Evolutionary conservation across 2,797 vertebrate species (phyloP), one percentile per base, ranked within the genome.

Genomic region (Gambusia yucatana): DNA sequence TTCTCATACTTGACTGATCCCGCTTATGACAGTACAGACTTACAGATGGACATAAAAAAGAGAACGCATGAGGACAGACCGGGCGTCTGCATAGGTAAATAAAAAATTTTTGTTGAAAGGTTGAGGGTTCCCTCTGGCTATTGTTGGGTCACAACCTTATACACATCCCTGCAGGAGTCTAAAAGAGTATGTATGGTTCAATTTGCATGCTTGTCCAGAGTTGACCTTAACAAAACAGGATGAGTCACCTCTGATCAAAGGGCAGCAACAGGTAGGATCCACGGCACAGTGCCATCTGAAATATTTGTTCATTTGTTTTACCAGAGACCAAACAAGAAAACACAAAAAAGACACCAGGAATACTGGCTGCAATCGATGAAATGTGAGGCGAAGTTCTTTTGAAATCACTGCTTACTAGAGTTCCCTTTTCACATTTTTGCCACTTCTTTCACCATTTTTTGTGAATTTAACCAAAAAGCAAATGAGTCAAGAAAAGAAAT

Each of bases 141-240:
- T 52, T 75, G 82, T 82, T 52, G 72, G 71, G 52, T 80, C 82
- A 75, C n/a, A 52, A 80, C 84, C 75, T 55, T 28, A 39, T 70
- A 82, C 78, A 69, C 79, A 70, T 65, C 76, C 57, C 76, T 41
- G 77, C 36, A 77, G 78, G 77, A 90, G 74, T 76, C 81, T 50
- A 55, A 74, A 52, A 73, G 74, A 75, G 69, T n/a, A 71, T 55
- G 30, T 75, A 44, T 77, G 72, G 59, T 74, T 86, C 59, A 5
- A 43, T 74, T 82, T 67, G 39, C 22, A 76, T 88, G 79, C n/a
- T 72, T 6, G 2, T 90, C 76, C 73, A 78, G 46, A 80, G 61
- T 30, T 91, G 87, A 93, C 91, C 89, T 94, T 91, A 91, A 90
- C 72, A 57, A 84, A 88, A 80, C 82, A 50, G 44, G 73, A 87